Evolutionary conservation across 2,888 invertebrate genomes (phyloP).

Genomic region (Protodeltote pygarga): DNA sequence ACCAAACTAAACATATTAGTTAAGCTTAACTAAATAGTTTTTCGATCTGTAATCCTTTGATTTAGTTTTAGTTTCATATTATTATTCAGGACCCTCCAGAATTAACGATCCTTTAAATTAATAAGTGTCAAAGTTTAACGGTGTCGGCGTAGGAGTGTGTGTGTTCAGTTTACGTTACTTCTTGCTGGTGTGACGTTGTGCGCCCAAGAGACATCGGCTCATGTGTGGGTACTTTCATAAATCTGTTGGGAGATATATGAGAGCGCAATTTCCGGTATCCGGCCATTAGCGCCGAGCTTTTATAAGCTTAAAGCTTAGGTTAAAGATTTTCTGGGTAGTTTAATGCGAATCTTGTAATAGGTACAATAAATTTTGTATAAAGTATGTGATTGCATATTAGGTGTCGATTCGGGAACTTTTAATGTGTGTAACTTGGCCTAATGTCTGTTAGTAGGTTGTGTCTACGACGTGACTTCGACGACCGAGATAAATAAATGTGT

Average conservation of each 20-base stretch:
- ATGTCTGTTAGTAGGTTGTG: slow-evolving; percentile 74
- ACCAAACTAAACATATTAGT: no score
- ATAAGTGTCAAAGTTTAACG: slow-evolving; percentile 82
- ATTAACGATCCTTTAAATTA: slow-evolving; percentile 83
- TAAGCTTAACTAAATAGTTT: slow-evolving; percentile 32
- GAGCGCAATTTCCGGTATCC: slow-evolving; percentile 96
- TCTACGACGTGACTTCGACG: slow-evolving; percentile 33
- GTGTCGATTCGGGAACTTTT: slow-evolving; percentile 84
- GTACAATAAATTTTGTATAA: slow-evolving; percentile 86
- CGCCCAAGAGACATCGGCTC: slow-evolving; percentile 81
- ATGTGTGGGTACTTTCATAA: slow-evolving; percentile 93
- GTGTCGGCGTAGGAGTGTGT: slow-evolving; percentile 55
- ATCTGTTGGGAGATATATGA: slow-evolving; percentile 96
- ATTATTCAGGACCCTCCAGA: slow-evolving; percentile 66
- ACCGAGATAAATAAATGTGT: slow-evolving; percentile 46
- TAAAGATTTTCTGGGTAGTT: slow-evolving; percentile 88
- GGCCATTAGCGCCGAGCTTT: slow-evolving; percentile 92
- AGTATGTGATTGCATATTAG: slow-evolving; percentile 87
- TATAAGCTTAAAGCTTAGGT: slow-evolving; percentile 89
- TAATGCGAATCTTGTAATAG: slow-evolving; percentile 87
- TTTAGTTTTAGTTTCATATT: slow-evolving; percentile 50
- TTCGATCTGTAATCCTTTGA: slow-evolving; percentile 23
- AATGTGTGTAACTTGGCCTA: slow-evolving; percentile 86
- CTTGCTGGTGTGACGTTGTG: slow-evolving; percentile 56
- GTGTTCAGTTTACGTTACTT: slow-evolving; percentile 46